Conservation (phyloP, 1,140 invertebrate species). For the Parapsyche elsis region DNA sequence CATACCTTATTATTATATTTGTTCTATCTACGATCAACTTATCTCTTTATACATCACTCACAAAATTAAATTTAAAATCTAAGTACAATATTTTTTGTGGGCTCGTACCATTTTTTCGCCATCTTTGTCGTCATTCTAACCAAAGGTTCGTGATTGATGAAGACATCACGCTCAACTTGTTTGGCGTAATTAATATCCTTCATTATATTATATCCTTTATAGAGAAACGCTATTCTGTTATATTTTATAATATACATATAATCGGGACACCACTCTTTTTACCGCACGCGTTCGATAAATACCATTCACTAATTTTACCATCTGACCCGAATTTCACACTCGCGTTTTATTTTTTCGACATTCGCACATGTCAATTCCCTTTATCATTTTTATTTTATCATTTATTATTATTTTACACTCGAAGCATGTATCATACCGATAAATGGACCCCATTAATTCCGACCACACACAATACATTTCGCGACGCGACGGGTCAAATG, state of each 20-base stretch:
- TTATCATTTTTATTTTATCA: too few relatives aligned
- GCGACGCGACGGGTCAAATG: not conserved
- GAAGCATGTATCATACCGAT: conserved; percentile 14
- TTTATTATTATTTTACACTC: not conserved
- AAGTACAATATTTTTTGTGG: not conserved
- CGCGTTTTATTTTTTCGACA: too few relatives aligned
- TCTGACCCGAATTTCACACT: too few relatives aligned
- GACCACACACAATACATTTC: too few relatives aligned
- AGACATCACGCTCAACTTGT: not conserved
- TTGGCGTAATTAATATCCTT: conserved; percentile 19
- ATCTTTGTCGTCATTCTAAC: not conserved
- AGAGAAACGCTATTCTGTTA: not conserved
- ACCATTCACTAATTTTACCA: too few relatives aligned
- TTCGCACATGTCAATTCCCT: too few relatives aligned
- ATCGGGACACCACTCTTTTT: too few relatives aligned
- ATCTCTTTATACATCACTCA: not conserved
- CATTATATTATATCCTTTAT: not conserved
- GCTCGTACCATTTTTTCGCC: not conserved
- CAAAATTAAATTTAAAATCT: not conserved
- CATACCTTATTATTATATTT: too few relatives aligned
- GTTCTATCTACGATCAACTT: too few relatives aligned
- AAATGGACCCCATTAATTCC: not conserved
- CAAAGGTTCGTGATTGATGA: conserved; percentile 7
- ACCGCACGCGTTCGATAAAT: too few relatives aligned
- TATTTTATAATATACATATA: too few relatives aligned